Evolutionary conservation across 2,888 invertebrate genomes (phyloP), one percentile per base, ranked within the genome.

Genomic region (Gandaritis pyraliata): DNA sequence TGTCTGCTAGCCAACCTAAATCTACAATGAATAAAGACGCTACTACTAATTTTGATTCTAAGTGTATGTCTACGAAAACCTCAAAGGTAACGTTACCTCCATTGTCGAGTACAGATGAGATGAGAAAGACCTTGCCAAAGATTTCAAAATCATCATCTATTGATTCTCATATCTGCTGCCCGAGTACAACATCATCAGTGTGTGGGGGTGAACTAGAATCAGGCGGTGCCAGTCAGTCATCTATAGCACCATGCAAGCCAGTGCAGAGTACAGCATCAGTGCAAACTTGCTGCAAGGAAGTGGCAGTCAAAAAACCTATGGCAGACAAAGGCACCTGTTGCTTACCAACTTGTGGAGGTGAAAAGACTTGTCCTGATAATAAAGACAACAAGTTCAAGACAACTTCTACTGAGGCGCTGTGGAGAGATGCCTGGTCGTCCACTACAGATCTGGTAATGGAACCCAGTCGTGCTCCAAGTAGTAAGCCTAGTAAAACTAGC

Each of bases 391-490:
- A 54, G 45, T 52, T 46, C 13, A 50, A 57, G 47, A 43, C 47
- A 5, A 49, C 33, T 4, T 53, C 53, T 12, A 59, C 53, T 11
- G 53, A 69, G 7, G 64, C 59, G 18, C 4, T 62, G 1, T 70
- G 65, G 64, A 60, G 66, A 48, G 69, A 72, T 41, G 50, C 7
- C 12, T 55, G 49, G n/a, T 66, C 66, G 10, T 72, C 70, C 2
- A 68, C 64, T 0, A 58, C 65, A n/a, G 64, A 62, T 51, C 54
- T 72, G 15, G 30, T 36, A 0, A 29, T n/a, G 0, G 39, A 47
- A 30, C 50, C 47, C 10, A 50, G 46, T 13, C 12, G 39, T n/a
- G 18, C 52, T 8, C 18, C 47, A 6, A 53, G 48, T 23, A 48
- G 6, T 3, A 15, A 18, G 15, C 33, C 59, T 16, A 59, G 59